Evolutionary conservation across 2,888 invertebrate genomes (phyloP).

Genomic region (Pachycephus smyrnensis): DNA sequence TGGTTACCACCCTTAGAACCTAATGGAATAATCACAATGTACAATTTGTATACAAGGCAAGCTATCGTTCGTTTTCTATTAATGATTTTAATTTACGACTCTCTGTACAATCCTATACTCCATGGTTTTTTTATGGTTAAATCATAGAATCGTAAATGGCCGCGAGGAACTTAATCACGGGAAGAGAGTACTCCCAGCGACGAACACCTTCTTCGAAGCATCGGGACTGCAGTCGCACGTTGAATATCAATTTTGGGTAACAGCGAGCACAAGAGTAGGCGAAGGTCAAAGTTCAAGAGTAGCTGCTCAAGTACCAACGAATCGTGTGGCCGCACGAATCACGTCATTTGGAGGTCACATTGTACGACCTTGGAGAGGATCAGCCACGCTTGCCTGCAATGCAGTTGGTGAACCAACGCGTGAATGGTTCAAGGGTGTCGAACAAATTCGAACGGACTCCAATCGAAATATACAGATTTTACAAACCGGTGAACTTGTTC

Average conservation of each 20-base stretch:
- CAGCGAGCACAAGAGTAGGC: constrained; percentile 81
- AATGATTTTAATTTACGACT: background rate
- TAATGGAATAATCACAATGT: constrained; percentile 83
- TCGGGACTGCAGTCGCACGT: constrained; percentile 77
- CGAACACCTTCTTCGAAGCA: constrained; percentile 76
- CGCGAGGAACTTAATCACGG: constrained; percentile 78
- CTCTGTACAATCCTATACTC: background rate
- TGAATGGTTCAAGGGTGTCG: constrained; percentile 74
- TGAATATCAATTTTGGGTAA: constrained; percentile 84
- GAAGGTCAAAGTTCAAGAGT: constrained; percentile 81
- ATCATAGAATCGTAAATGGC: constrained; percentile 73
- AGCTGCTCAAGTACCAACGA: constrained; percentile 75
- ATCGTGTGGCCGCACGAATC: constrained; percentile 76
- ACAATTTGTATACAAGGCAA: constrained; percentile 76
- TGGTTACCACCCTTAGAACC: constrained; percentile 82
- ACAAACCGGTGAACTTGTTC: constrained; percentile 75
- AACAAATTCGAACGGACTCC: constrained; percentile 71
- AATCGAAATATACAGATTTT: constrained; percentile 74
- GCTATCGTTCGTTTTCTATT: constrained; percentile 11
- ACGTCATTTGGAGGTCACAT: constrained; percentile 78
- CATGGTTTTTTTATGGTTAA: background rate
- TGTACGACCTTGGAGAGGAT: constrained; percentile 76
- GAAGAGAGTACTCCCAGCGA: constrained; percentile 75
- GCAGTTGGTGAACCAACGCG: constrained; percentile 75
- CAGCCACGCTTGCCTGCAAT: constrained; percentile 74